A percentile compares a stretch with the other conserved stretches of the same genome.
phyloP scores from a whole-genome alignment of 2,888 invertebrate genomes.

The Balanococcus diminutus region DNA sequence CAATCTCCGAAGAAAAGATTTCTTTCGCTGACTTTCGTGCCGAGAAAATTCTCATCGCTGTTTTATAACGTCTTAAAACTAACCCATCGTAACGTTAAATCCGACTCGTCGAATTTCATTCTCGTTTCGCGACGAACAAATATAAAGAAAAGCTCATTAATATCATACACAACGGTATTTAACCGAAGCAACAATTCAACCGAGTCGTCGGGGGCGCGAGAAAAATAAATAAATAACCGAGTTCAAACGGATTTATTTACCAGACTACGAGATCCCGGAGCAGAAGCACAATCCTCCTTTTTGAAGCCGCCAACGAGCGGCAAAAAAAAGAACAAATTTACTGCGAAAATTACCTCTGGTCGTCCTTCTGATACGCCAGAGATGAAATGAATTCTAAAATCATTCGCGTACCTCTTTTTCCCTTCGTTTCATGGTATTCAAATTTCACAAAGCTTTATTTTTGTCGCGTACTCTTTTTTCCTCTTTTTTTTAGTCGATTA shows the following conservation, averaged over 20 bases:
- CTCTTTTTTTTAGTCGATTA: not conserved
- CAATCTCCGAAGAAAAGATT: not conserved
- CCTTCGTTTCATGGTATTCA: not conserved
- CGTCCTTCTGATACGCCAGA: not conserved
- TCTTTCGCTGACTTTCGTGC: not conserved
- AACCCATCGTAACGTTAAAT: not conserved
- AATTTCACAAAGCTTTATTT: not conserved
- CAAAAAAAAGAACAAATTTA: not conserved
- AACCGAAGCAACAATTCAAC: not conserved
- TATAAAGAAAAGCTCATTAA: not conserved
- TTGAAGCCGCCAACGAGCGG: not conserved
- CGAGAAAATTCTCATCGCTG: not conserved
- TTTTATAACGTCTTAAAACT: no score
- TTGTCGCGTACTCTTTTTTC: not conserved
- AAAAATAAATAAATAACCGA: not conserved
- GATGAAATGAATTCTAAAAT: not conserved
- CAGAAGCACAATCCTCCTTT: not conserved
- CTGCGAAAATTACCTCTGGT: not conserved
- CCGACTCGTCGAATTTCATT: not conserved
- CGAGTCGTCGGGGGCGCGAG: not conserved
- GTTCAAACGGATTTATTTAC: not conserved
- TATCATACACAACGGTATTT: not conserved
- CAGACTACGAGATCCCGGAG: not conserved
- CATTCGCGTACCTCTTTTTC: not conserved
- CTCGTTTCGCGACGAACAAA: not conserved